Base-by-base conservation (phyloP, 92 coral and sea anemone genomes). In the Pocillopora meandrina region DNA sequence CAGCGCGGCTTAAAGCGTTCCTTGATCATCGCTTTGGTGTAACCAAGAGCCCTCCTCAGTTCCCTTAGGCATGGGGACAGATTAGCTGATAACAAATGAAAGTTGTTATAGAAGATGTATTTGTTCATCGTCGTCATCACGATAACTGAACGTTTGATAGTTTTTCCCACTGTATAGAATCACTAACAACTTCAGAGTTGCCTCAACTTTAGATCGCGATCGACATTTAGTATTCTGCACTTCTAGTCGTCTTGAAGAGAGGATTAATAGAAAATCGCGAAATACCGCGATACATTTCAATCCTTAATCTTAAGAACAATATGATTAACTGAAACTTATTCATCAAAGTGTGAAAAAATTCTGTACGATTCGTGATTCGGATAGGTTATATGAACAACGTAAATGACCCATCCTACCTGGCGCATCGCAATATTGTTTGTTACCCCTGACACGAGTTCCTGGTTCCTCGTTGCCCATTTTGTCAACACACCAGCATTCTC, bases 401-500 rank as follows among this genome's bases (percentile, higher is more conserved):
- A 42, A 42, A 42, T 42, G 52, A 7, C 52, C 52, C 8, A 60
- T 15, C 75, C 66, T 91, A 94, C 98, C 93, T 56, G 95, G 95
- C 18, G 93, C 86, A 16, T 94, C 98, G 31, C 98, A 94, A 89
- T 84, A 86, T 70, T 89, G 90, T 35, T 87, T 82, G 17, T 71
- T 61, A 76, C 98, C 98, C 20, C 95, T 89, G 34, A 84, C 60
- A 11, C 98, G 92, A 5, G 98, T 95, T 34, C 95, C 93, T 76
- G 78, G 80, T 71, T 91, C 91, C 72, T 95, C 98, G 34, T 35
- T 78, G 21, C 98, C 98, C 89, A 93, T 86, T 78, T 84, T 85
- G 72, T 95, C 89, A 13, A 95, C 98, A 79, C 98, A 95, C 98
- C 98, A 95, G 65, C 98, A 95, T 83, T 93, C 95, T 33, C 91